Conservation (phyloP, 1,140 invertebrate species). For the Rhyacophila brunnea region DNA sequence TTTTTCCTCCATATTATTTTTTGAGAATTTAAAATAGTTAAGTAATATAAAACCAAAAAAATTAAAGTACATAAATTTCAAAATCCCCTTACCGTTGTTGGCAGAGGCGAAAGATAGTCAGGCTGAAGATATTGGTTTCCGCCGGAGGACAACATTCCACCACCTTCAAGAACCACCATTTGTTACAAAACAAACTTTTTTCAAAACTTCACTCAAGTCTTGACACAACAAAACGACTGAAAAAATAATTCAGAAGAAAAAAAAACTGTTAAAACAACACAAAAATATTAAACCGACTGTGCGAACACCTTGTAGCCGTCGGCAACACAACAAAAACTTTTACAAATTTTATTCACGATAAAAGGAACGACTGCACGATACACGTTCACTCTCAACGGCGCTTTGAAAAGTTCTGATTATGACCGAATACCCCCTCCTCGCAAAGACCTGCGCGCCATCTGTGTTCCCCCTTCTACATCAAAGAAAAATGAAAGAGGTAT, state of each 20-base stretch:
- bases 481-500: neutral
- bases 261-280: too few relatives aligned
- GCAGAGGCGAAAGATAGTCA: slow-evolving; percentile 87
- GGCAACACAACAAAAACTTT: slow-evolving; percentile 4
- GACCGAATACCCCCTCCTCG: slow-evolving; percentile 43
- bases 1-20: too few relatives aligned
- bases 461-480: too few relatives aligned
- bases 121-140: slow-evolving; percentile 91
- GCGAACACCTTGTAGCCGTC: neutral
- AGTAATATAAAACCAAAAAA: too few relatives aligned
- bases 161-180: slow-evolving; percentile 91
- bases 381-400: slow-evolving; percentile 42
- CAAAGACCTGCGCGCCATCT: slow-evolving; percentile 33
- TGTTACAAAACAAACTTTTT: slow-evolving; percentile 45
- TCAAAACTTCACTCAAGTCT: slow-evolving; percentile 8
- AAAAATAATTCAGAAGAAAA: slow-evolving; percentile 3
- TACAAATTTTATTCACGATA: neutral
- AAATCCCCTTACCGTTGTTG: slow-evolving; percentile 76
- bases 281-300: neutral
- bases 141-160: slow-evolving; percentile 84
- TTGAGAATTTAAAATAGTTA: too few relatives aligned
- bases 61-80: too few relatives aligned
- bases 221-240: slow-evolving; percentile 7
- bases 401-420: slow-evolving; percentile 48
- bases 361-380: slow-evolving; percentile 2